Base-by-base conservation (phyloP, 2,888 invertebrate species). In the Diabrotica balteata region DNA sequence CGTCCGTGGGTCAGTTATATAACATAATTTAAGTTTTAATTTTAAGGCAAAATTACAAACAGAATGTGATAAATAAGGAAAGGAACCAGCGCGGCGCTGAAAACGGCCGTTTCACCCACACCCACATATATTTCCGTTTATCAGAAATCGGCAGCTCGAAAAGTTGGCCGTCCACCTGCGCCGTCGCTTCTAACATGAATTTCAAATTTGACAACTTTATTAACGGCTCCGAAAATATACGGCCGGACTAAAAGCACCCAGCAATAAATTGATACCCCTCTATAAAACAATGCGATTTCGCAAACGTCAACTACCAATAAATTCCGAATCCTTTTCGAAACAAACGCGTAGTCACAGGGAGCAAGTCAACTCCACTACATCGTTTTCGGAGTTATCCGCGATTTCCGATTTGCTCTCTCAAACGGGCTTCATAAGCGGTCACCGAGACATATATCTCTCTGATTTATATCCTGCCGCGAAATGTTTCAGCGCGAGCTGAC, bases 381-480 rank as follows among this genome's bases (percentile, higher is more conserved):
- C 42, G 45, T 43, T 55, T 11, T 43, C 57, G 63, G 58, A 60
- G 68, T 62, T 67, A 67, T 67, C 49, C 71, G 59, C 67, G 67
- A 72, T 69, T 69, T 69, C 71, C 72, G 67, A 68, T 68, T 58
- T 49, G 61, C 70, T 62, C 70, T 60, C 66, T 67, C 67, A 68
- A 66, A 63, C 65, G 64, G 65, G 60, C 70, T 73, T 75, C 74
- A 76, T 74, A 74, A 76, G 72, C 72, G 76, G 74, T 76, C 73
- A 76, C 70, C 63, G 73, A 69, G 54, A 62, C 70, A 68, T 75
- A 72, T 74, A 74, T 75, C 75, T 72, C 63, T 44, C 67, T 77
- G 77, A 77, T 78, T 78, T 78, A 78, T 72, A 72, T 69, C 45
- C 17, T 57, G 55, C 17, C 17, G 67, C 55, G 47, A 47, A 47